A percentile compares a stretch with the other conserved stretches of the same genome.
These are phyloP conservation scores for Phorcus lineatus DNA, from an alignment of 2,888 invertebrate species.

Conservation along the genomic window DNA sequence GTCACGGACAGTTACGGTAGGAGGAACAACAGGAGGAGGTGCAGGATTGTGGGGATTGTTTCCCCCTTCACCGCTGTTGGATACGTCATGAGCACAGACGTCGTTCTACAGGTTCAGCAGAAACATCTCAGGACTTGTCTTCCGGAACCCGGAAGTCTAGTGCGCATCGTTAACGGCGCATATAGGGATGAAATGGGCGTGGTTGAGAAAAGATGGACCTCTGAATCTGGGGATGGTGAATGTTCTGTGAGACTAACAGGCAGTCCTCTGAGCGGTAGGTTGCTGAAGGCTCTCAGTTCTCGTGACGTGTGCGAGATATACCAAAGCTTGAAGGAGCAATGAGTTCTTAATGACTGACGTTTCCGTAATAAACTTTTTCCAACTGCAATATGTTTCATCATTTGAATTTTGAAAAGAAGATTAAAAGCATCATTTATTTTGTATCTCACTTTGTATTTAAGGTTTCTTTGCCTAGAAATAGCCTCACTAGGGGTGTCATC, in stretches of 20 bases:
- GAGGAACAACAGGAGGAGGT: background rate
- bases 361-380: no score
- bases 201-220: background rate
- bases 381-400: no score
- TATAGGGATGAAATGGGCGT: background rate
- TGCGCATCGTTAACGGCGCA: slow-evolving; percentile 4
- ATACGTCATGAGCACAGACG: background rate
- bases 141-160: background rate
- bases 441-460: no score
- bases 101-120: background rate
- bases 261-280: background rate
- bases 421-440: no score
- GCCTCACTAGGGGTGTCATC: no score
- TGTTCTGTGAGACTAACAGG: background rate
- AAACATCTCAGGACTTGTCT: background rate
- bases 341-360: no score
- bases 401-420: no score
- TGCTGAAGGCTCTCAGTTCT: background rate
- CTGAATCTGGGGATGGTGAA: background rate
- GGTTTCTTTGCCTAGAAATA: no score
- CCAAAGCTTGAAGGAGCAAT: background rate
- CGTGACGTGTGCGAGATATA: background rate
- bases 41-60: background rate
- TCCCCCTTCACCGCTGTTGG: background rate
- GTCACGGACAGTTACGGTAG: background rate